Evolutionary conservation across 2,113 vertebrate species (phyloP), one percentile per base, ranked within the genome.

Genomic region (Clarias batrachus): DNA sequence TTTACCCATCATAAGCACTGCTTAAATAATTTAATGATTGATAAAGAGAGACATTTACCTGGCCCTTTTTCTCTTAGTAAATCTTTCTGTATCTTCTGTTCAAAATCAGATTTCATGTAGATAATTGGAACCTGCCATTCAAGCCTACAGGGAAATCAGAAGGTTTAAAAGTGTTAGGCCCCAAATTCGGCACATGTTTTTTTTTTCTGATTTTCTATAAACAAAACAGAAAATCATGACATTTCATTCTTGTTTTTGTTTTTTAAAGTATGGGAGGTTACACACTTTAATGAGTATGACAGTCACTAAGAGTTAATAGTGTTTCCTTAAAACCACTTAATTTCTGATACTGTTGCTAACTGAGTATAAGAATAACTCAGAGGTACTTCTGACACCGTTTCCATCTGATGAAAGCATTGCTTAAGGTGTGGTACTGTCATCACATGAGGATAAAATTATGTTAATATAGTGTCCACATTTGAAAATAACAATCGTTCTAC

Each of bases 61-160:
- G 87, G 86, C 19, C 84, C 90, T 9, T 87, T 90, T 21, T n/a
- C 27, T 59, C 19, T 63, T n/a, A 92, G 16, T 7, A 52, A 0
- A 21, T 66, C 25, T 3, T 14, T 37, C 33, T 37, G 33, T 37
- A 37, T 19, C 10, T 9, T 17, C 8, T 3, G 3, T 0, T 0
- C 0, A 9, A 3, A 21, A 76, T 0, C 2, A 0, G 0, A 8
- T 77, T 0, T 95, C 87, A 88, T 85, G 60, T 91, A 93, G 3
- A 82, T 91, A 88, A 98, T 86, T 1, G 95, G 96, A 23, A 97
- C 6, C 0, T 94, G 84, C 97, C 97, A 99, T 65, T 0, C 63
- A 88, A 94, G 94, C 78, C 97, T 98, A 92, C 88, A 79, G 1
- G 65, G 7, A 80, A 37, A 12, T 87, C 48, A 90, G 52, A 17